Percentiles rank a stretch among this genome's conserved stretches.
Conservation (phyloP, 2,113 vertebrate genomes). For the Nibea coibor region DNA sequence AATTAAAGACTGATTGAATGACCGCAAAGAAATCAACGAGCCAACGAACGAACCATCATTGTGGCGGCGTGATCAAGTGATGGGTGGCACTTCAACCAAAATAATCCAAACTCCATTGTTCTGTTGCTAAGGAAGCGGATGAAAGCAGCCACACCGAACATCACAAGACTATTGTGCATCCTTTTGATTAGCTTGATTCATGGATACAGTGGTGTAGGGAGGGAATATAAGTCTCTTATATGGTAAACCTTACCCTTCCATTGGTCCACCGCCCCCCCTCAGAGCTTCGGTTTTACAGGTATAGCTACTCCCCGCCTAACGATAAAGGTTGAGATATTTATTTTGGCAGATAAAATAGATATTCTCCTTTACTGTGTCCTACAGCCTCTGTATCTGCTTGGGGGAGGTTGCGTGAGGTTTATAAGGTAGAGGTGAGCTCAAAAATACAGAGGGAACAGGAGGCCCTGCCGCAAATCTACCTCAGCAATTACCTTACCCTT, state of each 20-base stretch:
- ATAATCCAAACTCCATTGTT: constrained; percentile 18
- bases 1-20: constrained; percentile 12
- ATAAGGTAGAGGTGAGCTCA: constrained; percentile 26
- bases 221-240: not conserved
- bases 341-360: constrained; percentile 41
- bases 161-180: not conserved
- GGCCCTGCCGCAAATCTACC: not conserved
- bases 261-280: not conserved
- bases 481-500: not conserved
- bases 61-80: not conserved
- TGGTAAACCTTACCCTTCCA: not conserved
- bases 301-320: constrained; percentile 3
- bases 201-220: not conserved
- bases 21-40: constrained; percentile 6
- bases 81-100: not conserved
- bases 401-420: constrained; percentile 23
- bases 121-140: not conserved
- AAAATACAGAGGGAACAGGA: constrained; percentile 8
- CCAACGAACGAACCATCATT: not conserved
- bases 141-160: not conserved
- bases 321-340: constrained; percentile 45
- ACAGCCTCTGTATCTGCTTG: not conserved
- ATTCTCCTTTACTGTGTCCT: constrained; percentile 49
- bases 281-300: not conserved
- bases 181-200: constrained; percentile 7